These are phyloP conservation scores for Thinocorus orbignyianus DNA, from an alignment of 2,113 vertebrate genomes.

Conservation along the genomic window DNA sequence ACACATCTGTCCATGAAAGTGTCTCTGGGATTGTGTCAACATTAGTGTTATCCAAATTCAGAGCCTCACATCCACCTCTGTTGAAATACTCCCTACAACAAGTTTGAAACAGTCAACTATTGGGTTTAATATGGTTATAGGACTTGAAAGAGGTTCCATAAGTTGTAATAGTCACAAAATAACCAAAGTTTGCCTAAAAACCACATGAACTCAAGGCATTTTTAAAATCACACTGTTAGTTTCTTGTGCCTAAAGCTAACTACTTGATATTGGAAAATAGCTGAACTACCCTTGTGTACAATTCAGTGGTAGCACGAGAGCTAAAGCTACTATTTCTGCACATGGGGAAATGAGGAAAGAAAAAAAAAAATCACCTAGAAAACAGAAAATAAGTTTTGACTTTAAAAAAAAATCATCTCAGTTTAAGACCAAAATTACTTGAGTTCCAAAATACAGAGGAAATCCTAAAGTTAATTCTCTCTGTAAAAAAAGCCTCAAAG, in stretches of 20 bases:
- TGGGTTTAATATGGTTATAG: not conserved
- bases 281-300: not conserved
- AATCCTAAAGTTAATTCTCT: not conserved
- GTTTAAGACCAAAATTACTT: not conserved
- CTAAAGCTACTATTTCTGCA: not conserved
- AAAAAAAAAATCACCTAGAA: not conserved
- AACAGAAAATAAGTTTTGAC: not conserved
- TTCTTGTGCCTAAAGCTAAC: not conserved
- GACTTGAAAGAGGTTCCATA: not conserved
- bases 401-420: not conserved
- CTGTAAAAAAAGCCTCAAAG: not conserved
- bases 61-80: not conserved
- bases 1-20: rapidly evolving
- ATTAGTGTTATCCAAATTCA: not conserved
- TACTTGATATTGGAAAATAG: not conserved
- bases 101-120: not conserved
- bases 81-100: not conserved
- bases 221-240: not conserved
- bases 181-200: not conserved
- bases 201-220: not conserved
- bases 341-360: rapidly evolving
- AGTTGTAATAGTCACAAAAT: not conserved
- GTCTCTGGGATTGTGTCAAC: not conserved
- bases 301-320: not conserved
- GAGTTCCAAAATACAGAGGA: not conserved